Percentiles rank a stretch among this genome's conserved stretches.
phyloP scores from a whole-genome alignment of 2,888 invertebrate species.

The Drosophila borealis region DNA sequence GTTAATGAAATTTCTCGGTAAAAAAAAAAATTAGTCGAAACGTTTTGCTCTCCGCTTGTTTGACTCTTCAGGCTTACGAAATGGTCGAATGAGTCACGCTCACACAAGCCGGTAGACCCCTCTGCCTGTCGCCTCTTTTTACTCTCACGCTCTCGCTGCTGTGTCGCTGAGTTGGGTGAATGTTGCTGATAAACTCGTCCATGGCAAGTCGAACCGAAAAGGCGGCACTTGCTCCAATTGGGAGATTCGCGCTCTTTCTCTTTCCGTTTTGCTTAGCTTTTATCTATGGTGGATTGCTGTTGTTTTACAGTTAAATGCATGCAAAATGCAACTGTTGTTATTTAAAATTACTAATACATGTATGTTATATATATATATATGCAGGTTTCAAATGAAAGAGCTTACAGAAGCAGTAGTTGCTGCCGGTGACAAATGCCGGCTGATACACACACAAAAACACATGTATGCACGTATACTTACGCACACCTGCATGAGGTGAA shows the following conservation, averaged over 20 bases:
- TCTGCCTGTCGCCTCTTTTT: slow-evolving; percentile 9
- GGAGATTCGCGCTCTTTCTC: slow-evolving; percentile 12
- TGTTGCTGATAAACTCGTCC: slow-evolving; percentile 38
- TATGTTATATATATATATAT: background rate
- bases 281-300: slow-evolving; percentile 34
- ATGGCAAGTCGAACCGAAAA: slow-evolving; percentile 27
- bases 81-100: slow-evolving; percentile 48
- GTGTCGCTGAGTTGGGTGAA: slow-evolving; percentile 34
- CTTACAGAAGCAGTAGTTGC: slow-evolving; percentile 12
- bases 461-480: slow-evolving; percentile 4
- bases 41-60: slow-evolving; percentile 5
- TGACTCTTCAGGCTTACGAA: slow-evolving; percentile 41
- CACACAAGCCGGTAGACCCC: slow-evolving; percentile 44
- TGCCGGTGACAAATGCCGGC: slow-evolving; percentile 60
- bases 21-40: slow-evolving; percentile 17
- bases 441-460: slow-evolving; percentile 24
- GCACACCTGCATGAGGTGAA: slow-evolving; percentile 34
- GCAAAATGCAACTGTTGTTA: slow-evolving; percentile 43
- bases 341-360: slow-evolving; percentile 15
- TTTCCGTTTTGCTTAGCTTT: slow-evolving; percentile 13
- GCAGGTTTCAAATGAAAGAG: slow-evolving; percentile 32
- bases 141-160: slow-evolving; percentile 35
- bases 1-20: slow-evolving; percentile 25
- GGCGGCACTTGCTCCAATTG: slow-evolving; percentile 41
- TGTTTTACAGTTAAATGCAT: slow-evolving; percentile 41